Evolutionary conservation across 2,113 vertebrate species (phyloP).

Genomic region (Alectura lathami): DNA sequence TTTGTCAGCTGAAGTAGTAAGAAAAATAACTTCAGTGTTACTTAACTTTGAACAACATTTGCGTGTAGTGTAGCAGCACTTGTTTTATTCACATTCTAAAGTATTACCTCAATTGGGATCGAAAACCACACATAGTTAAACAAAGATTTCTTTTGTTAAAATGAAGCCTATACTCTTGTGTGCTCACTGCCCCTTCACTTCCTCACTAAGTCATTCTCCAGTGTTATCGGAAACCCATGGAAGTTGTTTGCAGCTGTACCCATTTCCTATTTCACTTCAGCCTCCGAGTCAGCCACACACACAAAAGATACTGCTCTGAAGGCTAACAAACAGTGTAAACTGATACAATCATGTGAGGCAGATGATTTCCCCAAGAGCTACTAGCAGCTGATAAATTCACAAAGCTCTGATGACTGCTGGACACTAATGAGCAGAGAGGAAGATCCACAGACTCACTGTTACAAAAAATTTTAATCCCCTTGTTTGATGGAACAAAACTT

Average conservation of each 20-base stretch:
- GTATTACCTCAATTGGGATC: not conserved
- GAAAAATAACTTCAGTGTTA: not conserved
- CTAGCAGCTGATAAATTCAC: not conserved
- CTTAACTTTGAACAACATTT: not conserved
- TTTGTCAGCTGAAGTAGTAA: not conserved
- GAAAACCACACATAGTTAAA: conserved; percentile 39
- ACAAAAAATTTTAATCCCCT: not conserved
- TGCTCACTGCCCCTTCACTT: conserved; percentile 46
- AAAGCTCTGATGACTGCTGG: conserved; percentile 22
- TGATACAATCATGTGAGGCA: not conserved
- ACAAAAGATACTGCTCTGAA: conserved; percentile 50
- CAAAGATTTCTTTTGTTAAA: conserved; percentile 35
- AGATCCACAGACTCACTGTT: not conserved
- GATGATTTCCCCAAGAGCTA: not conserved
- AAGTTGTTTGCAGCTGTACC: conserved; percentile 84
- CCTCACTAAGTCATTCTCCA: conserved; percentile 58
- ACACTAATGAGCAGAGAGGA: conserved; percentile 6
- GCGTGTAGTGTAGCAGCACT: not conserved
- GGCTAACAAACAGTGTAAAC: conserved; percentile 42
- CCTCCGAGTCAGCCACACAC: conserved; percentile 55
- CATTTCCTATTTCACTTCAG: conserved; percentile 82
- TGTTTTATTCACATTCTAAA: conserved; percentile 7
- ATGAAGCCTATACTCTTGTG: conserved; percentile 42
- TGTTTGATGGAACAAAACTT: not conserved
- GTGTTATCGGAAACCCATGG: conserved; percentile 80